Conservation (phyloP, 2,888 invertebrate genomes). For the Cryptosula pallasiana region DNA sequence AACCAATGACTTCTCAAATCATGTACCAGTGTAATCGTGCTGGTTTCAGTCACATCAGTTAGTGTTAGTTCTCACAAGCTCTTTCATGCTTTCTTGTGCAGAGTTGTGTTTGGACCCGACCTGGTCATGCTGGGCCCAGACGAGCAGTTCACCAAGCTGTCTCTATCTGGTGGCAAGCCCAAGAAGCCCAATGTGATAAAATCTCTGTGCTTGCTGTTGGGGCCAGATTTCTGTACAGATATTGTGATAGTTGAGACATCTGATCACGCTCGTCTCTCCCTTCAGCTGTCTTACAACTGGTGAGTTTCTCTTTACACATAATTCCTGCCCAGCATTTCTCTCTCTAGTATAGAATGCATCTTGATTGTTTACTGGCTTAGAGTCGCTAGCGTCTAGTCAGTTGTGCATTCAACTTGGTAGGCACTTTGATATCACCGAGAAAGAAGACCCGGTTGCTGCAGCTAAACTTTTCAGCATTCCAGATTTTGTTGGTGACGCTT, state of each 20-base stretch:
- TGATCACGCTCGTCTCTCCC: slow-evolving; percentile 56
- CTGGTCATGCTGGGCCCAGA: slow-evolving; percentile 57
- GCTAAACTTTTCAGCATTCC: slow-evolving; percentile 57
- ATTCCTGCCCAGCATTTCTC: too few relatives aligned
- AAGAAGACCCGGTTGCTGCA: slow-evolving; percentile 41
- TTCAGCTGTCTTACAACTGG: slow-evolving; percentile 58
- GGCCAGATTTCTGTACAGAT: slow-evolving; percentile 58
- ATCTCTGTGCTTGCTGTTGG: slow-evolving; percentile 55
- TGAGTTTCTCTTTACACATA: too few relatives aligned
- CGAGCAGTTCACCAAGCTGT: slow-evolving; percentile 57
- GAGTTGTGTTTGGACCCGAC: slow-evolving; percentile 58
- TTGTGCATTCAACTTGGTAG: too few relatives aligned
- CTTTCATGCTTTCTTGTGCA: too few relatives aligned
- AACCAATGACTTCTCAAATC: too few relatives aligned
- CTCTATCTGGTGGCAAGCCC: slow-evolving; percentile 56
- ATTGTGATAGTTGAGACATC: slow-evolving; percentile 57
- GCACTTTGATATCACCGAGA: slow-evolving; percentile 53
- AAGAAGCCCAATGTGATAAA: slow-evolving; percentile 56
- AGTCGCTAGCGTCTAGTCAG: too few relatives aligned
- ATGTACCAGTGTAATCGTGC: too few relatives aligned
- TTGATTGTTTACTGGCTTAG: too few relatives aligned
- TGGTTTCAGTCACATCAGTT: too few relatives aligned
- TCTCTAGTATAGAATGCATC: too few relatives aligned
- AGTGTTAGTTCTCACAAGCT: too few relatives aligned
- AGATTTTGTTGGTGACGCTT: slow-evolving; percentile 58